Evolutionary conservation across 2,888 invertebrate species (phyloP).

Genomic region (Drosophila sordidula): DNA sequence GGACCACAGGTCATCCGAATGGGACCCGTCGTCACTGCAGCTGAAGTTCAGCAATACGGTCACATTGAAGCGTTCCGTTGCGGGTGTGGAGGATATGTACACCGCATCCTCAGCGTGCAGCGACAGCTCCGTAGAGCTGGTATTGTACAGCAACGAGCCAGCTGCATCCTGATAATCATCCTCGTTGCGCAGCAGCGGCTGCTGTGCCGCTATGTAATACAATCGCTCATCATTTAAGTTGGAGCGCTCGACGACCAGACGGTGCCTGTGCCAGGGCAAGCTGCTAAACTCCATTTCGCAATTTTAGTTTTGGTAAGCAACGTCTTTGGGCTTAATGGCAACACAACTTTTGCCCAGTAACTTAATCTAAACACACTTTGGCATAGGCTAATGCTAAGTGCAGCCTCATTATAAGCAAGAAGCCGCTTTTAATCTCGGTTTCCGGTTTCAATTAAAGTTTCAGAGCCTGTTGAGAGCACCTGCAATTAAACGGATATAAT

Average conservation of each 20-base stretch:
- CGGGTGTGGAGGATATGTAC: slow-evolving; percentile 15
- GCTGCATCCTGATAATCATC: slow-evolving; percentile 58
- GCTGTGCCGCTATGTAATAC: slow-evolving; percentile 71
- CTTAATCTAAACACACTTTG: slow-evolving; percentile 12
- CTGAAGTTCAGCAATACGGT: slow-evolving; percentile 65
- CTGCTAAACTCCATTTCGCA: slow-evolving; percentile 63
- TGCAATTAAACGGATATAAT: slow-evolving; percentile 37
- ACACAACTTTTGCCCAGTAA: slow-evolving; percentile 2
- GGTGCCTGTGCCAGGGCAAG: slow-evolving; percentile 56
- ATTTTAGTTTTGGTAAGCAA: not conserved
- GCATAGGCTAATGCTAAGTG: slow-evolving; percentile 25
- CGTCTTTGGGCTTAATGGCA: slow-evolving; percentile 12
- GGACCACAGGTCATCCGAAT: slow-evolving; percentile 79
- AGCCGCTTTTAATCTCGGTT: slow-evolving; percentile 11
- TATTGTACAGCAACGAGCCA: slow-evolving; percentile 43
- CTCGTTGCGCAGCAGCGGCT: slow-evolving; percentile 54
- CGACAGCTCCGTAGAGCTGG: slow-evolving; percentile 47
- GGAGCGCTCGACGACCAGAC: slow-evolving; percentile 28
- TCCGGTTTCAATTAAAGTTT: slow-evolving; percentile 32
- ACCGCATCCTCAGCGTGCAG: slow-evolving; percentile 17
- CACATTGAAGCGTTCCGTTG: slow-evolving; percentile 49
- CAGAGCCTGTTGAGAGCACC: slow-evolving; percentile 14
- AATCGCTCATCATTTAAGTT: slow-evolving; percentile 48
- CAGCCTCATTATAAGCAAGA: slow-evolving; percentile 27
- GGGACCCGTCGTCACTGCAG: slow-evolving; percentile 66